These are phyloP conservation scores for Tribolium madens DNA, from an alignment of 1,140 invertebrate genomes.

Conservation along the genomic window DNA sequence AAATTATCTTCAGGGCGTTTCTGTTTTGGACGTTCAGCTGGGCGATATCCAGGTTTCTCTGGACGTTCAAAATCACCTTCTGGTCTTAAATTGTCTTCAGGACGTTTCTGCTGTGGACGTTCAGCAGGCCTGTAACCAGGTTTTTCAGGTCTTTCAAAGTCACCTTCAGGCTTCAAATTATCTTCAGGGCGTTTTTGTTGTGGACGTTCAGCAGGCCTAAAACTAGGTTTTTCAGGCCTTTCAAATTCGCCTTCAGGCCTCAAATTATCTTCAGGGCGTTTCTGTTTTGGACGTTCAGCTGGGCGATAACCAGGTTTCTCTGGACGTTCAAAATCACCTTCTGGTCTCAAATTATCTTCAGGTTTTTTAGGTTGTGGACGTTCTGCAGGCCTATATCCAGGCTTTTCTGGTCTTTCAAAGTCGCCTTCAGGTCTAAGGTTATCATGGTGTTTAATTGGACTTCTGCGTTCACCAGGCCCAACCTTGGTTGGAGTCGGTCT, in stretches of 20 bases:
- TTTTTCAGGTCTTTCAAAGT: slow-evolving; percentile 69
- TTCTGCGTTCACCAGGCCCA: slow-evolving; percentile 65
- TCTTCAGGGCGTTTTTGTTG: slow-evolving; percentile 70
- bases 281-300: slow-evolving; percentile 66
- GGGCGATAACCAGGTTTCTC: slow-evolving; percentile 59
- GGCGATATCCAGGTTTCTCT: slow-evolving; percentile 64
- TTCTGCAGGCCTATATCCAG: slow-evolving; percentile 71
- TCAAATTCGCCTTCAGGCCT: slow-evolving; percentile 73
- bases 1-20: slow-evolving; percentile 73
- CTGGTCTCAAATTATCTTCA: slow-evolving; percentile 69
- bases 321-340: slow-evolving; percentile 69
- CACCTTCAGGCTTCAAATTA: slow-evolving; percentile 70
- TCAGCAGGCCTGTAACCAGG: slow-evolving; percentile 66
- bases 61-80: slow-evolving; percentile 68
- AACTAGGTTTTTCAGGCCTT: slow-evolving; percentile 64
- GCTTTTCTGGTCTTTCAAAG: slow-evolving; percentile 69
- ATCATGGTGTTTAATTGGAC: slow-evolving; percentile 67
- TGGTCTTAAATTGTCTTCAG: slow-evolving; percentile 65
- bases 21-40: slow-evolving; percentile 70
- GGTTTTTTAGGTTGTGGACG: slow-evolving; percentile 68
- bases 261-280: slow-evolving; percentile 70
- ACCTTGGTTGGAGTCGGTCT: slow-evolving; percentile 61
- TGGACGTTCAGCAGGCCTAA: slow-evolving; percentile 70
- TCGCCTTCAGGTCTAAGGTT: slow-evolving; percentile 73
- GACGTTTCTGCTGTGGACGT: slow-evolving; percentile 63